phyloP scores from a whole-genome alignment of 2,113 vertebrate genomes.

The Corydoras sp. region DNA sequence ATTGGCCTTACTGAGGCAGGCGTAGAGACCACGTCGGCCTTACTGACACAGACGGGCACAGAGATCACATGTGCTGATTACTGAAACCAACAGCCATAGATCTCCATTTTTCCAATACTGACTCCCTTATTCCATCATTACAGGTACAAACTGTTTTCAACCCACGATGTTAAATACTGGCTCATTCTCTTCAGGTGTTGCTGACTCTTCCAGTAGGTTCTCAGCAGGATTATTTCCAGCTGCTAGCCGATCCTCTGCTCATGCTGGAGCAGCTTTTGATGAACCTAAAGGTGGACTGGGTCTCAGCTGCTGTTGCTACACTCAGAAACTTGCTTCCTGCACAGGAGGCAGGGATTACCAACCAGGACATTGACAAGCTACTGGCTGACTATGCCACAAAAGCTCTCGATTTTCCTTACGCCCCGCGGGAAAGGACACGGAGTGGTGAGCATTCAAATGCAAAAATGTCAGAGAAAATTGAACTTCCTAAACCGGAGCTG shows the following conservation, averaged over 20 bases:
- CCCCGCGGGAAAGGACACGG: conserved; percentile 72
- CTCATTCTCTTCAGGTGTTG: conserved; percentile 68
- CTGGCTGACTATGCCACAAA: conserved; percentile 82
- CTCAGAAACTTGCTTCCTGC: conserved; percentile 72
- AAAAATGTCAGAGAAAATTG: background rate
- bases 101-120: too few species aligned
- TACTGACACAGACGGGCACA: too few species aligned
- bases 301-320: conserved; percentile 69
- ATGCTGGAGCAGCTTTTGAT: conserved; percentile 95
- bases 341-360: conserved; percentile 74
- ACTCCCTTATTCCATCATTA: too few species aligned
- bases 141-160: too few species aligned
- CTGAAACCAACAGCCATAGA: too few species aligned
- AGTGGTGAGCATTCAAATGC: conserved; percentile 67
- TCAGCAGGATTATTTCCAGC: conserved; percentile 77
- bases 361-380: conserved; percentile 75
- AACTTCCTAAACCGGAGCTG: too few species aligned
- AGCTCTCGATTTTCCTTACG: conserved; percentile 84
- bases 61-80: too few species aligned
- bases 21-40: too few species aligned
- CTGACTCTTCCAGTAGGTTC: conserved; percentile 80
- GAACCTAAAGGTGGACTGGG: conserved; percentile 98
- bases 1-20: too few species aligned
- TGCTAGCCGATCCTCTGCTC: conserved; percentile 83
- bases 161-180: too few species aligned